These are phyloP conservation scores for Drepana arcuata DNA, from an alignment of 1,140 invertebrate species.

Conservation along the genomic window DNA sequence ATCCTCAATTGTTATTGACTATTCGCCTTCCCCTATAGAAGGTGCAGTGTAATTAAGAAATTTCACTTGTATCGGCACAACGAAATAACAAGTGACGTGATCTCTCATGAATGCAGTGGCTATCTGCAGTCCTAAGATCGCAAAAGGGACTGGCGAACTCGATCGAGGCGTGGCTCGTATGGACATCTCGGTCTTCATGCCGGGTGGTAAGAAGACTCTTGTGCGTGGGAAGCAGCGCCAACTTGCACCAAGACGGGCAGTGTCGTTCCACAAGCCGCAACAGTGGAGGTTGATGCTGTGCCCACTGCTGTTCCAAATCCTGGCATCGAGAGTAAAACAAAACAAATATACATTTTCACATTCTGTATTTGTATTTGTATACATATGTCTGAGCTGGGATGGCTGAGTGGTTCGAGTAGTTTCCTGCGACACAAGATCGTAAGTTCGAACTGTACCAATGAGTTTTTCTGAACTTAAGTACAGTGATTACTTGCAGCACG, in stretches of 20 bases:
- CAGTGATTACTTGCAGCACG: no score
- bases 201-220: slow-evolving; percentile 32
- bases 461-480: no score
- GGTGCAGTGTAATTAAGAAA: slow-evolving; percentile 29
- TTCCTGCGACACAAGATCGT: no score
- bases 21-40: slow-evolving; percentile 6
- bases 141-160: slow-evolving; percentile 15
- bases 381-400: no score
- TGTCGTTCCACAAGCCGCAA: slow-evolving; percentile 39
- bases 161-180: slow-evolving; percentile 26
- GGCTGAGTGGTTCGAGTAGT: no score
- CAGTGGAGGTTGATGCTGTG: slow-evolving; percentile 32
- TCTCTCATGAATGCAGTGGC: slow-evolving; percentile 40
- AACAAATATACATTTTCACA: no score
- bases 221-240: slow-evolving; percentile 37
- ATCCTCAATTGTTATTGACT: no score
- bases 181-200: slow-evolving; percentile 21
- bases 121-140: slow-evolving; percentile 26
- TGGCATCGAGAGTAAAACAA: no score
- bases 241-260: slow-evolving; percentile 26
- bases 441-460: no score
- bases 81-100: slow-evolving; percentile 31
- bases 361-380: no score
- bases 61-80: slow-evolving; percentile 30
- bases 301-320: slow-evolving; percentile 28